phyloP scores from a whole-genome alignment of 2,797 vertebrate species.

The Pterois miles region DNA sequence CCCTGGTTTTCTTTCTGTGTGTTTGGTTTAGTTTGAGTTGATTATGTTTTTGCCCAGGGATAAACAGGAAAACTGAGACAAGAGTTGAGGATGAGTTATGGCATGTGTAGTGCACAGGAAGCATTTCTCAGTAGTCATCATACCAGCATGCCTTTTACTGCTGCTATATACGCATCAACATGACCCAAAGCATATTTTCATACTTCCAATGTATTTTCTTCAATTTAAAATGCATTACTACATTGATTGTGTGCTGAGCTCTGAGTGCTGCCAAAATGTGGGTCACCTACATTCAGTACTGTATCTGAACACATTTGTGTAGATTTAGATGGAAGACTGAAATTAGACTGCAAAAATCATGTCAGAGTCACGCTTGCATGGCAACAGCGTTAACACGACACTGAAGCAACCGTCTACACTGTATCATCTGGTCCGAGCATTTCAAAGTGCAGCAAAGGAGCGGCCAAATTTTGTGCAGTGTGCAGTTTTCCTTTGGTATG shows the following conservation, averaged over 20 bases:
- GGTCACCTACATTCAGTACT: not conserved
- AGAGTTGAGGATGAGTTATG: not conserved
- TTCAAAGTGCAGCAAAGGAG: not conserved
- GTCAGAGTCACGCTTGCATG: too few species aligned
- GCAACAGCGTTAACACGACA: too few species aligned
- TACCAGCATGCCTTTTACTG: not conserved
- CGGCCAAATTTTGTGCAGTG: not conserved
- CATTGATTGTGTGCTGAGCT: not conserved
- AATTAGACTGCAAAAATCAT: too few species aligned
- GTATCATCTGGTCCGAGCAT: too few species aligned
- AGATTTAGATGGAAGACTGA: not conserved
- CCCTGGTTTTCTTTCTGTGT: conserved; percentile 10
- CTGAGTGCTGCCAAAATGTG: not conserved
- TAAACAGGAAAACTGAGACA: not conserved
- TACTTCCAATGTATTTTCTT: not conserved
- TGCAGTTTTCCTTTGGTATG: not conserved
- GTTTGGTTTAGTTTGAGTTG: conserved; percentile 1
- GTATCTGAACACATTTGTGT: not conserved
- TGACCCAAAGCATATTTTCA: not conserved
- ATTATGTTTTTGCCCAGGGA: not conserved
- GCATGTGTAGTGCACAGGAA: not conserved
- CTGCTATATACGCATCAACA: not conserved
- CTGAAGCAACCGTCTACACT: not conserved
- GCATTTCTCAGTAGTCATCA: not conserved
- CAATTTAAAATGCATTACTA: not conserved